These are phyloP conservation scores for Pocillopora verrucosa DNA, from an alignment of 64 coral and sea anemone genomes.

Conservation along the genomic window DNA sequence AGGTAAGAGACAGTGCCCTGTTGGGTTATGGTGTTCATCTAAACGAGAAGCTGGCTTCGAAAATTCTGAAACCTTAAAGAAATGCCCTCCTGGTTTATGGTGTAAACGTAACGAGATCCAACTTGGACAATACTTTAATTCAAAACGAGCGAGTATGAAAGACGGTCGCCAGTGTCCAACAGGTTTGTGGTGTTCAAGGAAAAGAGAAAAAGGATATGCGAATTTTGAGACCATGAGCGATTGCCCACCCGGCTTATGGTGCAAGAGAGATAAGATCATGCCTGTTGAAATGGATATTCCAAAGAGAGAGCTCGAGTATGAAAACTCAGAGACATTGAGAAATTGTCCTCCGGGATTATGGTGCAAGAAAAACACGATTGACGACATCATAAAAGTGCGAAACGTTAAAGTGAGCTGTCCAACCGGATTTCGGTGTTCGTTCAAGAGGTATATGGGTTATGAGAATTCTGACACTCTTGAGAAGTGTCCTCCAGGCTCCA, in stretches of 20 bases:
- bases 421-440: not conserved
- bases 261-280: conserved; percentile 23
- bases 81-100: conserved; percentile 47
- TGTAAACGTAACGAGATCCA: conserved; percentile 33
- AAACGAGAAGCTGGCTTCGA: conserved; percentile 21
- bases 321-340: not conserved
- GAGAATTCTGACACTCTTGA: not conserved
- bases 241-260: conserved; percentile 35
- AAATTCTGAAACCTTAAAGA: not conserved
- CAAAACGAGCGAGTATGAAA: not conserved
- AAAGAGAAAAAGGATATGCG: not conserved
- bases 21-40: conserved; percentile 47
- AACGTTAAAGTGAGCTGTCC: not conserved
- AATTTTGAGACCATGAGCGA: not conserved
- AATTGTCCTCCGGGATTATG: conserved; percentile 57
- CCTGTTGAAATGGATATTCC: not conserved
- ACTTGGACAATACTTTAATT: not conserved
- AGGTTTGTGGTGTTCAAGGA: not conserved
- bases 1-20: conserved; percentile 8
- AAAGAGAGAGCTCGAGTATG: not conserved
- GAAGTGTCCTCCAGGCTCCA: conserved; percentile 19
- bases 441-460: not conserved
- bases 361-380: conserved; percentile 46
- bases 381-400: not conserved
- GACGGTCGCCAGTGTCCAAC: not conserved